phyloP scores from a whole-genome alignment of 1,140 invertebrate species.

The Metaphire vulgaris region DNA sequence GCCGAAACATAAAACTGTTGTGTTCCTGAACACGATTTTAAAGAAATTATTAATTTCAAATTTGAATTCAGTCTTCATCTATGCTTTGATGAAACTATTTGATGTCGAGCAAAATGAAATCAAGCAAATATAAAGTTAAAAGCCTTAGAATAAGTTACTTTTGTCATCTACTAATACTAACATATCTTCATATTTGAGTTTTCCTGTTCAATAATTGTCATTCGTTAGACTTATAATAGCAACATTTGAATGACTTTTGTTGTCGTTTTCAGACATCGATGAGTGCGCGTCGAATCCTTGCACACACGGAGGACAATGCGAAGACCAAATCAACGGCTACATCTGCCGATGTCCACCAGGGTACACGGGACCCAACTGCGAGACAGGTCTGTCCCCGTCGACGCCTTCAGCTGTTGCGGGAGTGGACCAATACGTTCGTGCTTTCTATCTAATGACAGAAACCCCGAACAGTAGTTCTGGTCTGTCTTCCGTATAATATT shows the following conservation, averaged over 20 bases:
- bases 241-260: too few relatives aligned
- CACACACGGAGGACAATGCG: constrained; percentile 28
- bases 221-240: too few relatives aligned
- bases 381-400: constrained; percentile 28
- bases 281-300: not conserved
- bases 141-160: not conserved
- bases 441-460: too few relatives aligned
- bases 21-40: not conserved
- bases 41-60: too few relatives aligned
- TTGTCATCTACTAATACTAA: not conserved
- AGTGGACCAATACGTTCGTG: too few relatives aligned
- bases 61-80: too few relatives aligned
- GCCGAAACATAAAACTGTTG: not conserved
- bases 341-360: constrained; percentile 41
- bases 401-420: too few relatives aligned
- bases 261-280: not conserved
- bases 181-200: not conserved
- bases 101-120: not conserved
- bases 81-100: not conserved
- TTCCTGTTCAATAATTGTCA: not conserved
- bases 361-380: constrained; percentile 37
- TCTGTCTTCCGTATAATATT: too few relatives aligned
- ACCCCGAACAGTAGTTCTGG: too few relatives aligned
- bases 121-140: not conserved
- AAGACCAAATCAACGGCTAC: constrained; percentile 42